Evolutionary conservation across 2,113 vertebrate genomes (phyloP), one percentile per base, ranked within the genome.

Genomic region (Scomber japonicus): DNA sequence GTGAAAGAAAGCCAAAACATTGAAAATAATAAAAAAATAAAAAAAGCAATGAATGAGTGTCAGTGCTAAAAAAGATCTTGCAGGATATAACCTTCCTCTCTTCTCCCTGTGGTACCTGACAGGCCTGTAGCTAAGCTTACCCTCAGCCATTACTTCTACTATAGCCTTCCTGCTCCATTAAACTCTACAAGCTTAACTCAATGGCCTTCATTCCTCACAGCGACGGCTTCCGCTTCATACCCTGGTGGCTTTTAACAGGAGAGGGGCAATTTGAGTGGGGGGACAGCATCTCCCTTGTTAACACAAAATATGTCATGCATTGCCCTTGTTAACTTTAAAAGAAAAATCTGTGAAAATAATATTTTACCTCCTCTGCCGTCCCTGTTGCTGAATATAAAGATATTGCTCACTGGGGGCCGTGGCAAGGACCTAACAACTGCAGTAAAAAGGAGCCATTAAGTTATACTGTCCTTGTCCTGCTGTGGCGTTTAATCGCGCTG

Each of bases 111-210:
- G 60, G 83, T 77, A 87, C 84, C 85, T 87, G 88, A 84, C 82
- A 88, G 82, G 74, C 78, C 61, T 83, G 85, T 70, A 87, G 88
- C 80, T 35, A 63, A 74, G 81, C 87, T 89, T 83, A 75, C 70
- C 81, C 80, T 78, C 82, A 83, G 85, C 83, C 87, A 92, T 89
- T 89, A 90, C 81, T 88, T 87, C 85, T 81, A 75, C 84, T 87
- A 81, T 88, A 83, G 87, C 84, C 84, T 92, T 88, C 75, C 89
- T 89, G 92, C 88, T 87, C 88, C 89, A 92, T 94, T 93, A 91
- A 94, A 94, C 89, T 86, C 89, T 90, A 91, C 93, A 93, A 94
- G 91, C 90, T 91, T 85, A 90, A 88, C 75, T 84, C 84, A 90
- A 90, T 89, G 89, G 91, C 84, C 89, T 92, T 88, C 91, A 91